A percentile compares a stretch with the other conserved stretches of the same genome.
These are phyloP conservation scores for Botia almorhae DNA, from an alignment of 2,797 vertebrate genomes.

Conservation along the genomic window DNA sequence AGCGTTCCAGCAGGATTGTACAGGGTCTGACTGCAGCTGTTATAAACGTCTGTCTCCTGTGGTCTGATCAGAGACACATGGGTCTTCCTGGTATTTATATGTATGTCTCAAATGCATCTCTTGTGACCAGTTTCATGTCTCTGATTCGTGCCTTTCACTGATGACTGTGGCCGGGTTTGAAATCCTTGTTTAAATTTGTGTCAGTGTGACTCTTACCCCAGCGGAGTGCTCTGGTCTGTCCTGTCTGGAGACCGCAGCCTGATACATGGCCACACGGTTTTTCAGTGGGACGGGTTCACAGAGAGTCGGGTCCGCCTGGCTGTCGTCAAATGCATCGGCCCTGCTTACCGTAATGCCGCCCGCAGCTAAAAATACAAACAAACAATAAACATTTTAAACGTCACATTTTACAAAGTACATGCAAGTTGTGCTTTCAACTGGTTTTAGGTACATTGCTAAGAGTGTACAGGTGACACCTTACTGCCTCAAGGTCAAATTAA, in stretches of 20 bases:
- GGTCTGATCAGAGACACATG: too few relatives aligned
- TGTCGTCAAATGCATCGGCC: slow-evolving; percentile 74
- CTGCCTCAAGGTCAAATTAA: too few relatives aligned
- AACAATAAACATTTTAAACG: not conserved
- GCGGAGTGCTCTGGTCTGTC: slow-evolving; percentile 74
- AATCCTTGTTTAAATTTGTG: not conserved
- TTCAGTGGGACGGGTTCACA: slow-evolving; percentile 81
- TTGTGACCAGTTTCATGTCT: not conserved
- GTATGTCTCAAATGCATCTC: too few relatives aligned
- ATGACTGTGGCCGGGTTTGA: too few relatives aligned
- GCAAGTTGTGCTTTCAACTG: too few relatives aligned
- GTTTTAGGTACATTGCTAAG: too few relatives aligned
- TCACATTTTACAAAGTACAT: too few relatives aligned
- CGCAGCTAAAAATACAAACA: slow-evolving; percentile 71
- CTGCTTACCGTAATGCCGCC: slow-evolving; percentile 71
- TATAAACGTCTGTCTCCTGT: too few relatives aligned
- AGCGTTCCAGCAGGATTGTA: not conserved
- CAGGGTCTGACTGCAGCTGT: not conserved
- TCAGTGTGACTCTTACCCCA: slow-evolving; percentile 70
- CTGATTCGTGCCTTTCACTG: not conserved
- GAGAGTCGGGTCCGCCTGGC: slow-evolving; percentile 68
- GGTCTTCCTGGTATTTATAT: too few relatives aligned
- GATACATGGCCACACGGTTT: slow-evolving; percentile 87
- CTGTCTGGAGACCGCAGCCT: slow-evolving; percentile 83
- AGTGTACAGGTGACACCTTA: too few relatives aligned